Evolutionary conservation across 2,888 invertebrate species (phyloP).

Genomic region (Sminthurides aquaticus): DNA sequence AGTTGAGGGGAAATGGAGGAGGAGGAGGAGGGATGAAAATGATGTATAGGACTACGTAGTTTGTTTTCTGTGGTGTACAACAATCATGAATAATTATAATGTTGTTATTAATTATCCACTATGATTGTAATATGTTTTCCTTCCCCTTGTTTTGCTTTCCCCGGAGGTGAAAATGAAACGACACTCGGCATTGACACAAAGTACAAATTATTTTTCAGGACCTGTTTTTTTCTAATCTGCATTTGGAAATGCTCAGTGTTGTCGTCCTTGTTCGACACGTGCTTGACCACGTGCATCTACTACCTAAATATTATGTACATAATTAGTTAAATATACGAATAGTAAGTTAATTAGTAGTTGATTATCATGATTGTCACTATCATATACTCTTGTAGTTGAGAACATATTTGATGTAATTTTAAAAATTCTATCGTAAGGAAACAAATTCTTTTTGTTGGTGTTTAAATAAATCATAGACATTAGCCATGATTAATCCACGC

Average conservation of each 20-base stretch:
- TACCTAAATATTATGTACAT: neutral
- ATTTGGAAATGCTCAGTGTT: constrained; percentile 4
- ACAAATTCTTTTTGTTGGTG: neutral
- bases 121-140: neutral
- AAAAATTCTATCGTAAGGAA: neutral
- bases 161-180: constrained; percentile 6
- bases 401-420: neutral
- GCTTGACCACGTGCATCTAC: neutral
- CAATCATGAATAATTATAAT: constrained; percentile 5
- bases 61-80: neutral
- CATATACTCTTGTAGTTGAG: constrained; percentile 1
- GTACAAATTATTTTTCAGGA: constrained; percentile 30
- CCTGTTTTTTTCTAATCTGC: constrained; percentile 19
- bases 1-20: no score
- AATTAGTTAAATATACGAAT: neutral
- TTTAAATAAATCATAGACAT: neutral
- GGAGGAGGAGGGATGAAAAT: no score
- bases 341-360: neutral
- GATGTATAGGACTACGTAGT: neutral
- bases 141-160: constrained; percentile 3
- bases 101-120: neutral
- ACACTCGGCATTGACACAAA: constrained; percentile 26
- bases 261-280: constrained; percentile 6
- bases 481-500: neutral
- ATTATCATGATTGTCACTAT: neutral